Conservation (phyloP, 92 coral and sea anemone genomes). For the Zoanthus sansibaricus region DNA sequence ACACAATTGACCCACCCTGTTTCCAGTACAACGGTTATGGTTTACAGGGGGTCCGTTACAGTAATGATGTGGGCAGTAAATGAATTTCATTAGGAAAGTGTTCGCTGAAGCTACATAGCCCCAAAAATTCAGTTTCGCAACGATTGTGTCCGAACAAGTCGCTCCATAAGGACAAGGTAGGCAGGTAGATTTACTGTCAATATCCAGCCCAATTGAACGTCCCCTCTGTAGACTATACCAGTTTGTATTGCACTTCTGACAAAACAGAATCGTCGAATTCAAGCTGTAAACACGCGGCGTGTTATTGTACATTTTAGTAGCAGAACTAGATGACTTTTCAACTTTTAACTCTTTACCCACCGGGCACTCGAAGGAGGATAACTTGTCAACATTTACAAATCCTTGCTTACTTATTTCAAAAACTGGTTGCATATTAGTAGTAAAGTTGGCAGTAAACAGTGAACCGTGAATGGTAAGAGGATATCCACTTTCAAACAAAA, state of each 20-base stretch:
- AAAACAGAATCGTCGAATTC: slow-evolving; percentile 35
- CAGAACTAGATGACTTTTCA: not conserved
- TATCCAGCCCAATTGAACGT: slow-evolving; percentile 13
- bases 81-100: slow-evolving; percentile 36
- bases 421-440: slow-evolving; percentile 7
- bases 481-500: slow-evolving; percentile 59
- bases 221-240: slow-evolving; percentile 67
- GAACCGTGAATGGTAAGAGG: slow-evolving; percentile 29
- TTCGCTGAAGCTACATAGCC: slow-evolving; percentile 12
- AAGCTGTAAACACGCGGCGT: slow-evolving; percentile 4
- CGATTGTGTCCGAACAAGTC: slow-evolving; percentile 34
- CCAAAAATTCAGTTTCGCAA: slow-evolving; percentile 68
- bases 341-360: slow-evolving; percentile 26
- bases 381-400: slow-evolving; percentile 27
- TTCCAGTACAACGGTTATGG: slow-evolving; percentile 64
- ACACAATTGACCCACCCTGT: slow-evolving; percentile 64
- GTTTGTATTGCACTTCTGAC: slow-evolving; percentile 48
- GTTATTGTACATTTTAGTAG: not conserved
- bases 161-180: slow-evolving; percentile 77
- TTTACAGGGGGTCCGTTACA: slow-evolving; percentile 23
- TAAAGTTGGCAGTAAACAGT: slow-evolving; percentile 29
- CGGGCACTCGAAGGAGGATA: slow-evolving; percentile 36
- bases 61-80: slow-evolving; percentile 63
- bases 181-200: slow-evolving; percentile 31
- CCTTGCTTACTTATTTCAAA: slow-evolving; percentile 47